Base-by-base conservation (phyloP, 2,797 vertebrate species). In the Anguilla marmorata region DNA sequence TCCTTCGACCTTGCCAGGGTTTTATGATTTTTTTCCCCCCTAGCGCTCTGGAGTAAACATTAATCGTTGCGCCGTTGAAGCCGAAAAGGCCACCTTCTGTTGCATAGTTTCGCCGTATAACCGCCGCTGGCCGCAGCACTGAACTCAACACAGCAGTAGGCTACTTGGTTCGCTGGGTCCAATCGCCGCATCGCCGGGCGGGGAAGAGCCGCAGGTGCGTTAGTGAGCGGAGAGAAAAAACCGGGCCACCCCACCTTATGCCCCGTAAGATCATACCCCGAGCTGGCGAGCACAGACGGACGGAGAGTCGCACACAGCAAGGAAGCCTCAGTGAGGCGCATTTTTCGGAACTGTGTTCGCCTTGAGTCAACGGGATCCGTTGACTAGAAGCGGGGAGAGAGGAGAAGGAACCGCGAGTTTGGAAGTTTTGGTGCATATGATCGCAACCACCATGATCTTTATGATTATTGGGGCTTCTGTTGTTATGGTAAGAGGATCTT, bases 381-480 rank as follows among this genome's bases (percentile, higher is more conserved):
- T 94, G 92, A 93, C 94, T 90, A 91, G 93, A 94, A 94, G 95
- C 93, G 94, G 92, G 93, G 96, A 95, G 80, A 50, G 94, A 95
- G 93, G 94, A 95, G 95, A 91, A 94, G 94, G 94, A 91, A 95
- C 94, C 93, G 96, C 95, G 93, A 96, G 93, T 96, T 95, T 92
- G 95, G 95, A 96, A 96, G 96, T 96, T 94, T 97, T 96, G 96
- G 97, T 97, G 98, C 96, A 98, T 98, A 97, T 98, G 97, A 98
- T 97, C 96, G 97, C 97, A 96, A 99, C 98, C 97, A 99, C 98
- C 96, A 99, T 99, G 98, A 98, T 99, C 97, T 99, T 99, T 97
- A 98, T 99, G 98, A 97, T 99, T 95, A 97, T 99, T 96, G 98
- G 98, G 96, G 97, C 98, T 96, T 98, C 98, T 94, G 93, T 99